Evolutionary conservation across 2,888 invertebrate species (phyloP).

Genomic region (Calameuta filiformis): DNA sequence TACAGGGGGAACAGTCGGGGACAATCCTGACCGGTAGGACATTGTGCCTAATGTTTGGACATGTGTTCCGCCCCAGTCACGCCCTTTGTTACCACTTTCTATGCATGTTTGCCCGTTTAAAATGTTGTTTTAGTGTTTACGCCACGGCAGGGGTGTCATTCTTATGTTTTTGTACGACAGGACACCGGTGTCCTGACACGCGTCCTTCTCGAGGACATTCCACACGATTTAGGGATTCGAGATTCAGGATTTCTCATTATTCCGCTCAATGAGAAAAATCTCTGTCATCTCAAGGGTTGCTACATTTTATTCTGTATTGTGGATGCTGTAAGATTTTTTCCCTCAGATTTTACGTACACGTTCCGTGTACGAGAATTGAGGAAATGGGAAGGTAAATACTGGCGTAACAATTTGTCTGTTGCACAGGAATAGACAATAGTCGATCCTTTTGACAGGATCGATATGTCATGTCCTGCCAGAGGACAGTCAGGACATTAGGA

Average conservation of each 20-base stretch:
- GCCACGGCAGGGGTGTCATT: slow-evolving; percentile 15
- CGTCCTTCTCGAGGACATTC: slow-evolving; percentile 15
- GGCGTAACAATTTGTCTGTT: neutral
- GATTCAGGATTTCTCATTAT: too few species aligned
- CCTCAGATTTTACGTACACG: too few species aligned
- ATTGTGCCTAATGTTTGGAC: slow-evolving; percentile 65
- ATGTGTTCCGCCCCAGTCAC: slow-evolving; percentile 66
- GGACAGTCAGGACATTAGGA: too few species aligned
- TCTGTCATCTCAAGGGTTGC: too few species aligned
- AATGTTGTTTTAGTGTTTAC: slow-evolving; percentile 58
- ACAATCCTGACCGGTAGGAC: slow-evolving; percentile 55
- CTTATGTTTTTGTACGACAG: neutral
- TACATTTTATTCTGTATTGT: too few species aligned
- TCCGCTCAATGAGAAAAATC: too few species aligned
- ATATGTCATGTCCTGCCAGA: slow-evolving; percentile 16
- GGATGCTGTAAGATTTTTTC: too few species aligned
- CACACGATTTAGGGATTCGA: too few species aligned
- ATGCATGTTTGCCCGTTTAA: slow-evolving; percentile 60
- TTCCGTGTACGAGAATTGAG: too few species aligned
- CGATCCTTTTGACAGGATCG: slow-evolving; percentile 13
- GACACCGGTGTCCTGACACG: slow-evolving; percentile 24
- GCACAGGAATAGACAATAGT: neutral
- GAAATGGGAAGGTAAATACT: neutral
- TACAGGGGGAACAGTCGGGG: neutral
- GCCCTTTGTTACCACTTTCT: slow-evolving; percentile 64